Evolutionary conservation across 2,888 invertebrate genomes (phyloP), one percentile per base, ranked within the genome.

Genomic region (Serripes groenlandicus): DNA sequence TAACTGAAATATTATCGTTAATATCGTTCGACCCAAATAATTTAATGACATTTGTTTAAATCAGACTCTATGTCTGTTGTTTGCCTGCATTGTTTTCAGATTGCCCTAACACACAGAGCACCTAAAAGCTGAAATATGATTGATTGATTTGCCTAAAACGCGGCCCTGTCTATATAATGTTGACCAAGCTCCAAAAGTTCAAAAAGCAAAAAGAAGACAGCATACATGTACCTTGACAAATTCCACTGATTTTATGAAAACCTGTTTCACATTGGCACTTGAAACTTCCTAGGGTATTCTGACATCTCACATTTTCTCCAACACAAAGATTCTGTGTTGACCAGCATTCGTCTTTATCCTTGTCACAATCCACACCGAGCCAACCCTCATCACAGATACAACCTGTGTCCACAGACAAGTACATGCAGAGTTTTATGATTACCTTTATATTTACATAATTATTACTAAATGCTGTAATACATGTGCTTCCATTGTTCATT

Each of bases 301-400:
- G 1, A 69, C 69, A 69, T 1, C 4, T 28, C 30, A 15, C 21
- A 30, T 49, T 69, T 26, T 54, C 70, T 35, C 83, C 79, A 2
- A 32, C 77, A 56, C 85, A 85, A 3, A 74, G 68, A 49, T 69
- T 76, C 0, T 78, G 71, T n/a, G 21, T 71, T 23, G 72, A 42
- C 0, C 26, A 32, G 60, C 88, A 88, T 58, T 88, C 88, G 37
- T 88, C 37, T 0, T 82, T 70, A 68, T 88, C 88, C 15, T 34
- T 49, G n/a, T 76, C 75, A 78, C 88, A 88, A 42, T 69, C 71
- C 26, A 32, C 54, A 21, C 88, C 88, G 15, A 73, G 52, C 88
- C 88, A 88, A 5, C 85, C 85, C 0, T 72, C 34, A 26, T 62
- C 42, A 69, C 88, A 88, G 11, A 84, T 56, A 78, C 88, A 88